Base-by-base conservation (phyloP, 2,888 invertebrate species). In the Pogonocherus hispidulus region DNA sequence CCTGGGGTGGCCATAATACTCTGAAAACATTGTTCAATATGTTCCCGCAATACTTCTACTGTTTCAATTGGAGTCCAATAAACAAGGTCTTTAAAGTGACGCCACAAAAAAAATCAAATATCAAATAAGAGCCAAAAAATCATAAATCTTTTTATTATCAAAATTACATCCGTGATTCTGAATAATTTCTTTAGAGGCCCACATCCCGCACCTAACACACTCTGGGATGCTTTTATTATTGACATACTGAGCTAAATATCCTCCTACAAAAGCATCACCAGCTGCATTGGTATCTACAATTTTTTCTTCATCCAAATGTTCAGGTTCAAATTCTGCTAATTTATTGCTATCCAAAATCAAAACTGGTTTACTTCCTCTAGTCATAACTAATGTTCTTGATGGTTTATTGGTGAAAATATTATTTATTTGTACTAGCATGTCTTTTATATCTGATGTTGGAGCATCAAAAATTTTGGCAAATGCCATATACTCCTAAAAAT, bases 231-330 rank as follows among this genome's bases (percentile, higher is more conserved):
- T 22, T 57, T 67, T 60, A 14, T 63, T 66, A 18, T 63, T 62
- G 3, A 78, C 65, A 32, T 67, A 77, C 18, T 63, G 52, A 9
- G 76, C 71, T 41, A 80, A 65, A 65, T 77, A 80, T 14, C 78
- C 80, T 3, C 78, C 81, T 35, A 77, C 77, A 65, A 81, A 81
- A 2, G 77, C 78, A 64, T 81, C 81, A 4, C 81, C 81, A n/a
- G 81, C 81, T 16, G 79, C 80, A 46, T 70, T 78, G 0, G 79
- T 79, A 66, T 81, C 77, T 4, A 75, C 66, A 27, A 77, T 67
- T 57, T 69, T 49, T 0, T 60, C 57, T 19, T 63, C 59, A 8
- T 71, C 60, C 6, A 79, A 35, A 1, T 22, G 16, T 5, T 47
- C 47, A 4, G 77, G 74, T 0, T 67, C 47, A 60, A 74, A 75